Evolutionary conservation across 2,113 vertebrate species (phyloP), one percentile per base, ranked within the genome.

Genomic region (Nothoprocta pentlandii): DNA sequence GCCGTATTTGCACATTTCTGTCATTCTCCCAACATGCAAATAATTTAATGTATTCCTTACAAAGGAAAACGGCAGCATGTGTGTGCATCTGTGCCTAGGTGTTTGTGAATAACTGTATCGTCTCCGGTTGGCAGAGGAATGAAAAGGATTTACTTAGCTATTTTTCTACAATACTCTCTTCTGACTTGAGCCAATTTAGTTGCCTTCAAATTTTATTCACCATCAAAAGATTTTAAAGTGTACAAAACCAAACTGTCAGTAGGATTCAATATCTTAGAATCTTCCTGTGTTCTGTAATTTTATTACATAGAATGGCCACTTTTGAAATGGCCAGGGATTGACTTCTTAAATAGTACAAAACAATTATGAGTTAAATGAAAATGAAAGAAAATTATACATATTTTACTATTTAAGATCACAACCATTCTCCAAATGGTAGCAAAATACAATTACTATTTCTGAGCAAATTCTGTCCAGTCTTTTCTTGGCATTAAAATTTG

Each of bases 1-100:
- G 70, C 71, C 95, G 63, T 92, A 92, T 97, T 97, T 97, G 68
- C 53, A 73, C 63, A 73, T 84, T 95, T 93, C 90, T 30, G 93
- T 91, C 89, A 90, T 96, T 97, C 94, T 90, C 86, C 93, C 92
- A 86, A 89, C 90, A 75, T 83, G 92, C 49, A 85, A 85, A 74
- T 62, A 39, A 68, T 90, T 93, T 80, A 85, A 95, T 87, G 9
- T 76, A 94, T 92, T 96, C 92, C 49, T 89, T 92, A 78, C 78
- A 39, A 63, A 87, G 86, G 78, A 79, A 46, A 21, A 51, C 74
- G 30, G 30, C 81, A 74, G 71, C 34, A 41, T 56, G 56, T 1
- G 1, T 70, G 34, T 85, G 66, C 12, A 4, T 78, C 39, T 59
- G 42, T 79, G 58, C n/a, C 44, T 75, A 39, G 80, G 39, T 79